Percentiles rank a stretch among this genome's conserved stretches.
phyloP scores from a whole-genome alignment of 1,140 invertebrate genomes.

The Apis florea region DNA sequence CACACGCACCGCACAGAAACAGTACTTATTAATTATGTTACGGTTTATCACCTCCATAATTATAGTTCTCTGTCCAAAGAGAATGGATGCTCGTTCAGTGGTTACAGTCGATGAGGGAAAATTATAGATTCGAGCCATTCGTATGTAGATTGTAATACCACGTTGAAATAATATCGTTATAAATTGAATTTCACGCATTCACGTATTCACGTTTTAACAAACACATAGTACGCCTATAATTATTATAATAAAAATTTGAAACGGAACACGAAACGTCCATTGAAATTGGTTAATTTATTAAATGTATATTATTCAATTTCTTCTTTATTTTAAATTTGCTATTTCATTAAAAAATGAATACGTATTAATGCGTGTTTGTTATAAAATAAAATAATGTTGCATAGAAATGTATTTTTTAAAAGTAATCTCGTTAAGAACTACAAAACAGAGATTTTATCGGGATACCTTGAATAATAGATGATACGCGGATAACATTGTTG shows the following conservation, averaged over 20 bases:
- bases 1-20: neutral
- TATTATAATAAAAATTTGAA: neutral
- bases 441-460: slow-evolving; percentile 42
- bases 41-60: slow-evolving; percentile 64
- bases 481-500: slow-evolving; percentile 54
- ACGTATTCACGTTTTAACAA: too few species aligned
- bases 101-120: slow-evolving; percentile 42
- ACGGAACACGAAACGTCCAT: neutral
- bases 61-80: slow-evolving; percentile 33
- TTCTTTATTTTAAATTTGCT: neutral
- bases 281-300: neutral
- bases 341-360: too few species aligned
- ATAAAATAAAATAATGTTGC: neutral
- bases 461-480: slow-evolving; percentile 54
- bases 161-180: neutral
- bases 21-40: slow-evolving; percentile 62
- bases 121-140: slow-evolving; percentile 31
- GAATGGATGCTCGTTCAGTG: slow-evolving; percentile 44
- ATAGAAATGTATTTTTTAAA: slow-evolving; percentile 26
- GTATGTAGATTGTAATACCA: slow-evolving; percentile 22
- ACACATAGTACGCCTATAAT: neutral
- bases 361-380: neutral
- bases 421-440: slow-evolving; percentile 19
- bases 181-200: slow-evolving; percentile 13
- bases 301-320: neutral